Base-by-base conservation (phyloP, 2,797 vertebrate species). In the Pseudochromis fuscus region DNA sequence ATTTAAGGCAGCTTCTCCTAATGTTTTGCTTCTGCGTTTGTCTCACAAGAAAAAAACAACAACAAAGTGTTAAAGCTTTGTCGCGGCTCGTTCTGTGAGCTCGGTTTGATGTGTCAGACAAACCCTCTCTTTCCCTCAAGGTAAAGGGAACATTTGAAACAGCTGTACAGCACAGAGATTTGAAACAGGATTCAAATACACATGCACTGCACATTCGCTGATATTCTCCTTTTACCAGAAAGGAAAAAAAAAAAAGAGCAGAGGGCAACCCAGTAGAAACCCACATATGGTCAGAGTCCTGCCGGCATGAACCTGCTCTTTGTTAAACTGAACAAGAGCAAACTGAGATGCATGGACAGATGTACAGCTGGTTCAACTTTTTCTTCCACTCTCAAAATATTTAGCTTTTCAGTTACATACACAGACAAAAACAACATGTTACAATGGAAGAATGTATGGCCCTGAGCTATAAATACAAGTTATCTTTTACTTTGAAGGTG, bases 291-390 rank as follows among this genome's bases (percentile, higher is more conserved):
- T 67, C 53, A 56, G 42, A 77, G 59, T 53, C 30, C 46, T 67
- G 33, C 56, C 56, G 50, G 67, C 50, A 19, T 67, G 52, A 86
- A 86, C 84, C 86, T 89, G 84, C 59, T 81, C 65, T 69, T 66
- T 85, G 67, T 88, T 87, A 83, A 56, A 73, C 10, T 40, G 49
- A 79, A 68, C 2, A 51, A 11, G 52, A 67, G 58, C 37, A 79
- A 81, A 68, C 37, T 16, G 55, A 67, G 42, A 25, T 42, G 40
- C 49, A 58, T n/a, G 59, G 67, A 69, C 52, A 61, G 75, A 77
- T 60, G 42, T 66, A 67, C 59, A 84, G 70, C 74, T 84, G 84
- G 67, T 42, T 81, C 46, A 30, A 45, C 60, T 82, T 77, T 60
- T 48, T 68, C 33, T 21, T 65, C 27, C 37, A 15, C 37, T 56